Evolutionary conservation across 2,888 invertebrate genomes (phyloP), one percentile per base, ranked within the genome.

Genomic region (Mimas tiliae): DNA sequence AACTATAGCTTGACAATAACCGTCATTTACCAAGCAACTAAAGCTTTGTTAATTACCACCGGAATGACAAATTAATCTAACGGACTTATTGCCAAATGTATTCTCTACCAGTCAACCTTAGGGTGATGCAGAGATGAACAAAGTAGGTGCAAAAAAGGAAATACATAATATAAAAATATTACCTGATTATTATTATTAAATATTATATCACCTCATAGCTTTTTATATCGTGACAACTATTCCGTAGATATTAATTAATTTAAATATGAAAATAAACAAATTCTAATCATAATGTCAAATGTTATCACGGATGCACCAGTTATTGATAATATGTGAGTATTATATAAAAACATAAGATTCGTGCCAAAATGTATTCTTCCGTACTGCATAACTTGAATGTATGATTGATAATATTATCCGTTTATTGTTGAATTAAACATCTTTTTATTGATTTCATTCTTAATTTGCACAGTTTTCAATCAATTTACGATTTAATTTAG

Each of bases 261-360:
- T 42, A 58, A 58, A 58, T 55, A 55, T 12, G 58, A 58, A 58
- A 42, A 58, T 58, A 58, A 58, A 58, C 19, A 58, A 58, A 42
- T 42, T 12, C 19, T 42, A 42, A 58, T 58, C 58, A 42, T 27
- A 58, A 58, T 19, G 58, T 58, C 58, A 58, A 58, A 58, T 58
- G 58, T 58, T 58, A 58, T 58, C 58, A 7, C 16, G 38, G 12
- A 58, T 58, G 58, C 58, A 58, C 58, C 42, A 58, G 58, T 58
- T 58, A 58, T 52, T 52, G 52, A 52, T 27, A 27, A 27, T 42
- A 58, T 38, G 58, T 33, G 27, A 27, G 53, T 42, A 58, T 58
- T 58, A 58, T 58, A 58, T 53, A 53, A 53, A 58, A 58, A 58
- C 58, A 58, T 42, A 16, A 42, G 19, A 42, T 58, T 42, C 11